These are phyloP conservation scores for Dilophus febrilis DNA, from an alignment of 2,888 invertebrate species.

Conservation along the genomic window DNA sequence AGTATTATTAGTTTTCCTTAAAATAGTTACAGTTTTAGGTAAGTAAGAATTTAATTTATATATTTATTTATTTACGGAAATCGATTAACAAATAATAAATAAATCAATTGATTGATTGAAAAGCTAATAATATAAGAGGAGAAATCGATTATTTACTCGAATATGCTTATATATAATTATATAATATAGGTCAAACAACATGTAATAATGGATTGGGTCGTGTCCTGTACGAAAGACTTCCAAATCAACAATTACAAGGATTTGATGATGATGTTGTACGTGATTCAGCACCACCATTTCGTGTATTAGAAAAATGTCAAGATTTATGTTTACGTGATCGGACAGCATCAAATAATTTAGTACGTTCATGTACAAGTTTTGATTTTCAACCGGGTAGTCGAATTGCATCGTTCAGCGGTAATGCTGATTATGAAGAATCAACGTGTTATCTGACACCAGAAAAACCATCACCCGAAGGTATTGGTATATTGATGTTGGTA, in stretches of 20 bases:
- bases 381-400: conserved; percentile 81
- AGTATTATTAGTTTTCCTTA: conserved; percentile 7
- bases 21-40: conserved; percentile 9
- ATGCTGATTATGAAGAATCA: conserved; percentile 74
- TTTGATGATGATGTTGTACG: conserved; percentile 77
- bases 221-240: conserved; percentile 73
- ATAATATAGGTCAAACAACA: conserved; percentile 48
- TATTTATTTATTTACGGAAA: not conserved
- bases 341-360: conserved; percentile 57
- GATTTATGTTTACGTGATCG: conserved; percentile 70
- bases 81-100: not conserved
- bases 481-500: conserved; percentile 73
- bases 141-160: too few relatives aligned
- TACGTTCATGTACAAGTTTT: conserved; percentile 71
- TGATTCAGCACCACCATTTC: conserved; percentile 70
- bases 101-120: too few relatives aligned
- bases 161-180: too few relatives aligned
- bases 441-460: conserved; percentile 73
- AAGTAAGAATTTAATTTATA: conserved; percentile 2
- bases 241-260: conserved; percentile 76
- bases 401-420: conserved; percentile 64
- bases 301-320: conserved; percentile 77
- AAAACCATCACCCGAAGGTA: conserved; percentile 74
- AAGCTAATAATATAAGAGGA: too few relatives aligned
- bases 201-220: conserved; percentile 81